These are phyloP conservation scores for Protodeltote pygarga DNA, from an alignment of 2,888 invertebrate genomes.

Conservation along the genomic window DNA sequence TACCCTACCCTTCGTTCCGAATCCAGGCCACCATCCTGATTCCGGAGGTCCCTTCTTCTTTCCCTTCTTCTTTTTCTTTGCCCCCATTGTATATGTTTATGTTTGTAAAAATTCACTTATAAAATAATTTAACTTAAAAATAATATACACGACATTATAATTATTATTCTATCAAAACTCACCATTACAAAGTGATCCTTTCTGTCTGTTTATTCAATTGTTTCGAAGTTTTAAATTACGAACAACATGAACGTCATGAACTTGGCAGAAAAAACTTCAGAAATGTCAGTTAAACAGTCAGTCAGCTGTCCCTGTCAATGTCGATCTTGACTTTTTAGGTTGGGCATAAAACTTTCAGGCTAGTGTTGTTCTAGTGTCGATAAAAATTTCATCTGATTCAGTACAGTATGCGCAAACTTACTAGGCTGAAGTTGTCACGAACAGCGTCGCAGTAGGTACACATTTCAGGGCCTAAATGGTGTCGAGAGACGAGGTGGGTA, in stretches of 20 bases:
- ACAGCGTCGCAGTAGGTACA: too few species aligned
- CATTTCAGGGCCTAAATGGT: too few species aligned
- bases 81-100: constrained; percentile 62
- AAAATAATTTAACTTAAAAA: constrained; percentile 53
- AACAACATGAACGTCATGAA: constrained; percentile 5
- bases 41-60: constrained; percentile 75
- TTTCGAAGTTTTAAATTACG: constrained; percentile 46
- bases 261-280: too few species aligned
- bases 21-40: constrained; percentile 83
- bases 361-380: too few species aligned
- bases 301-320: too few species aligned
- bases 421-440: too few species aligned
- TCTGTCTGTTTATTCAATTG: constrained; percentile 44
- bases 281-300: too few species aligned
- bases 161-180: constrained; percentile 60
- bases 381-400: too few species aligned
- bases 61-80: constrained; percentile 67
- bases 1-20: constrained; percentile 77
- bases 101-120: constrained; percentile 47
- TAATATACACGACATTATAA: constrained; percentile 71
- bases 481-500: too few species aligned
- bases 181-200: constrained; percentile 46
- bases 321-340: too few species aligned
- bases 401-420: too few species aligned
- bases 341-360: too few species aligned